A percentile compares a stretch with the other conserved stretches of the same genome.
Conservation (phyloP, 2,797 vertebrate species). For the Sciurus carolinensis region DNA sequence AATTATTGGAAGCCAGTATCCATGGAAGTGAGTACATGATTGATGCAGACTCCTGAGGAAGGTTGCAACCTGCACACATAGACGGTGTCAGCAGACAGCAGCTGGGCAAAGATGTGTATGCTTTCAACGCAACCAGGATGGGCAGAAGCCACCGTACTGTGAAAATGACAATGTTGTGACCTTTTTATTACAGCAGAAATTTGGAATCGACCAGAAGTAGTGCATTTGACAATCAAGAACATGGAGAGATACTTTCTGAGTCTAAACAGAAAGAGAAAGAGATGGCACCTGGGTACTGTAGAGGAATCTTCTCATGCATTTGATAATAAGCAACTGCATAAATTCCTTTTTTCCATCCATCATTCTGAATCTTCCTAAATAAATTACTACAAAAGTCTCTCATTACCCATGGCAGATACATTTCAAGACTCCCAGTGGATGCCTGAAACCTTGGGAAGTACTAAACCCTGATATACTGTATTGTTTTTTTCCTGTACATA, state of each 20-base stretch:
- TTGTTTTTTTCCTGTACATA: not conserved
- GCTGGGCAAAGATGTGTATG: not conserved
- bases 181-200: not conserved
- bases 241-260: not conserved
- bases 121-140: not conserved
- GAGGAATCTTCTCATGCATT: not conserved
- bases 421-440: not conserved
- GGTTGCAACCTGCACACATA: not conserved
- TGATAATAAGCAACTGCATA: not conserved
- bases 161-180: not conserved
- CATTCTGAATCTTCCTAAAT: not conserved
- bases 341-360: too few species aligned
- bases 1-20: not conserved
- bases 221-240: not conserved
- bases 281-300: not conserved
- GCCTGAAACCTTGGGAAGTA: not conserved
- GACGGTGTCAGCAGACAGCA: not conserved
- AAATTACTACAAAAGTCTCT: not conserved
- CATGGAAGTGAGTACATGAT: fast-evolving
- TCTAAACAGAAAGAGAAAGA: not conserved
- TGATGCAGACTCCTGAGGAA: not conserved
- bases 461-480: not conserved
- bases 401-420: not conserved
- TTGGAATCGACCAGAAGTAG: not conserved
- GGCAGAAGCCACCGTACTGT: not conserved